These are phyloP conservation scores for Meteorus cinctellus DNA, from an alignment of 2,888 invertebrate genomes.

Conservation along the genomic window DNA sequence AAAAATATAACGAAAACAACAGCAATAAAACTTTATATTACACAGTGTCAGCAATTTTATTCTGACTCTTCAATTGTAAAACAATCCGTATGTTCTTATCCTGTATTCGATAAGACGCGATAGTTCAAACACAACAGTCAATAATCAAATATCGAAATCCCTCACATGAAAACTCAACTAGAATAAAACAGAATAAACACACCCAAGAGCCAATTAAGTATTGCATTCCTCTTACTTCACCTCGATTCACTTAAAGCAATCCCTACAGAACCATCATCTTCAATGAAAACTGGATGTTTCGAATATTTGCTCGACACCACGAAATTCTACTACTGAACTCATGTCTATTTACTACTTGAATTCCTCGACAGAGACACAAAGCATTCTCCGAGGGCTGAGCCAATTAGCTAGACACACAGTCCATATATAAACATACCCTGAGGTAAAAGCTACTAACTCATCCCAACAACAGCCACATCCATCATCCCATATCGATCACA, in stretches of 20 bases:
- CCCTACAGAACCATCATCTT: not conserved
- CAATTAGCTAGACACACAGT: conserved; percentile 5
- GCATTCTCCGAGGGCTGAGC: not conserved
- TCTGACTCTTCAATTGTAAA: not conserved
- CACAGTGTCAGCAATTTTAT: not conserved
- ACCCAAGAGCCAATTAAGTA: not conserved
- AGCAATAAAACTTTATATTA: not conserved
- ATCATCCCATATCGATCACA: not conserved
- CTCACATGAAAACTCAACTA: not conserved
- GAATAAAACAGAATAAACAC: not conserved
- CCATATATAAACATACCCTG: not conserved
- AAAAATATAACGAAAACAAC: not conserved
- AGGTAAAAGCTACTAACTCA: not conserved
- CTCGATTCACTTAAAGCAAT: too few species aligned
- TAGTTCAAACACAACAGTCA: not conserved
- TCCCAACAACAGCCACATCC: not conserved
- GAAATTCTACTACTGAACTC: not conserved
- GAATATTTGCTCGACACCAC: not conserved
- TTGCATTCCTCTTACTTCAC: too few species aligned
- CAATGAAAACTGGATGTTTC: not conserved
- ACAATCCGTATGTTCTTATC: not conserved
- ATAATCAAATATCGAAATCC: not conserved
- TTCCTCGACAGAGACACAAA: not conserved
- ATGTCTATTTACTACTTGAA: conserved; percentile 8
- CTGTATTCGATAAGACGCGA: not conserved